Base-by-base conservation (phyloP, 2,888 invertebrate species). In the Desoria tigrina region DNA sequence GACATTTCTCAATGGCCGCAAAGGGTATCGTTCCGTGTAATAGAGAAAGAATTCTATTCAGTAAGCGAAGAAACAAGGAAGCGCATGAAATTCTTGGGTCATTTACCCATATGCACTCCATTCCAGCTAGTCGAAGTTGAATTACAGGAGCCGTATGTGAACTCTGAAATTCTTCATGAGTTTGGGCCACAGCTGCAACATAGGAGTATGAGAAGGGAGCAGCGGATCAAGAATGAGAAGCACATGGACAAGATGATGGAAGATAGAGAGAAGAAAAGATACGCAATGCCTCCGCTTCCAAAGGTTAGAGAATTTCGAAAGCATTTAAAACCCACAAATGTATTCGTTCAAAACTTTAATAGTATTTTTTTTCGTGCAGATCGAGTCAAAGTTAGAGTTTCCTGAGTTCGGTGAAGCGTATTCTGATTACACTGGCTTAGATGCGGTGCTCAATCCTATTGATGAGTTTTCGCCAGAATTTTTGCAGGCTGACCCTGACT, bases 61-160 rank as follows among this genome's bases (percentile, higher is more conserved):
- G 90, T 95, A 83, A 90, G 87, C 23, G 90, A 91, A 82, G 90
- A 92, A 77, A 77, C 92, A 78, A 84, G 94, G 76, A 85, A 86
- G 68, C 84, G 90, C 53, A 82, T 90, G 74, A 84, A 90, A 55
- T 92, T 90, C 77, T 81, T 93, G 55, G 86, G 89, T 61, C 97
- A 98, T 81, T 83, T 98, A 76, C 96, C 97, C 0, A 83, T 95
- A 7, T 90, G 92, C 66, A 92, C 93, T 78, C 90, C 90, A 66
- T 94, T 94, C 81, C 90, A 93, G 78, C 86, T 96, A 42, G 92
- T 91, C 42, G 97, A 97, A 81, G 84, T 97, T 65, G 86, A 90
- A 65, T 81, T 98, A 57, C 84, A 84, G 69, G 86, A 88, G 28
- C 91, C 92, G 0, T 79, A 86, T 66, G 84, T 96, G 2, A 86